Base-by-base conservation (phyloP, 2,888 invertebrate genomes). In the Synanthedon myopaeformis region DNA sequence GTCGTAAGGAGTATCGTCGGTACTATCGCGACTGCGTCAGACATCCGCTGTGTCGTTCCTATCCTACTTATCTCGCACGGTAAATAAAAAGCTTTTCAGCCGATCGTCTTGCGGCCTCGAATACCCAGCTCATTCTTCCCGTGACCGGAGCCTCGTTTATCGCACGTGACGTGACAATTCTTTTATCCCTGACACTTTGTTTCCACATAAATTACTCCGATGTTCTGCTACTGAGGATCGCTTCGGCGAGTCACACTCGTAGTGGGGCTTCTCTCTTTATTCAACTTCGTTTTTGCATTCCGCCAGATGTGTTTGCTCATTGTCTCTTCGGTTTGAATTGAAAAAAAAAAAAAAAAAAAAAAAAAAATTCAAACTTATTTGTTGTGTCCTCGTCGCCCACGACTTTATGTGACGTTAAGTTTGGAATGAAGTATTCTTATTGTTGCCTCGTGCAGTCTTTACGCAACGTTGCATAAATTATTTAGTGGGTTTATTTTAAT, bases 381-480 rank as follows among this genome's bases (percentile, higher is more conserved):
- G 65, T 69, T 65, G 70, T 72, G 80, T 83, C 79, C 74, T 72
- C 70, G 67, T 82, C 76, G 77, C 80, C 82, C 82, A 82, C 82
- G 73, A 80, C 76, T 86, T 85, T 85, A 85, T 85, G 84, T 84
- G 85, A 85, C 81, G 77, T 84, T 79, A 80, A 81, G 76, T 80
- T 82, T 68, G 77, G 82, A 83, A 81, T 79, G 79, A 82, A 74
- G 81, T 82, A 82, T 84, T 82, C 76, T 82, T 79, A 79, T 82
- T 82, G 79, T 79, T 70, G 68, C 66, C 65, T 61, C 65, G 67
- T 51, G 69, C 69, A 67, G 65, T 68, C 69, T 80, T 82, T 77
- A 76, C 78, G 78, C 77, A 77, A 79, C 73, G 70, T 73, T 82
- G 83, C 76, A 81, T 83, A 82, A 76, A 80, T 82, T 83, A 82